Base-by-base conservation (phyloP, 1,140 invertebrate species). In the Brachionus angularis region DNA sequence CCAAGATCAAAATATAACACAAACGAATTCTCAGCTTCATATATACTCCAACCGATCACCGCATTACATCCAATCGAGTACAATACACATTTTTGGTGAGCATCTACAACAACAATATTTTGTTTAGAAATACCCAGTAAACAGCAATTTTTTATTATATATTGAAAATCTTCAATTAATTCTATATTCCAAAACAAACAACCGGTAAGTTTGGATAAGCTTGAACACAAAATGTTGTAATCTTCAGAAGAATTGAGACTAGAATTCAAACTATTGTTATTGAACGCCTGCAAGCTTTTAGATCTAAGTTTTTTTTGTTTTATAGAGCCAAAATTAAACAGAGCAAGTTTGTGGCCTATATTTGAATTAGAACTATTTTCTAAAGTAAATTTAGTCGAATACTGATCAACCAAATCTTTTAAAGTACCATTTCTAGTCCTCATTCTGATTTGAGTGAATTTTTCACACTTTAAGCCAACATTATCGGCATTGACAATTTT, bases 401-500 rank as follows among this genome's bases (percentile, higher is more conserved):
- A 89, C 82, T 94, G 96, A 36, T 86, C 86, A 4, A 91, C 88
- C 58, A 97, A 85, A 74, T 87, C 86, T 75, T 95, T 96, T 71
- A 97, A 83, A 81, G 96, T 96, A 83, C 96, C 94, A 78, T 95
- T 90, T 76, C 93, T 84, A 16, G 95, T 97, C 77, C 95, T 85
- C 7, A 91, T 92, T 3, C 94, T 93, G 93, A 98, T 96, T 3
- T 91, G 93, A 50, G 89, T 89, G 83, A 98, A 98, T 83, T 97
- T 97, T 76, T 96, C 91, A 8, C 91, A 94, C 72, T 89, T 86
- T 77, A 96, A 91, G 10, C 92, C 93, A 14, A 93, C 93, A 84
- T 96, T 96, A 82, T 98, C 94, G 21, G 91, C 94, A 84, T 98
- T 98, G 47, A 98, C 93, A 21, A 95, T 83, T 87, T 98, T 97